Base-by-base conservation (phyloP, 2,888 invertebrate genomes). In the Polymixis flavicincta region DNA sequence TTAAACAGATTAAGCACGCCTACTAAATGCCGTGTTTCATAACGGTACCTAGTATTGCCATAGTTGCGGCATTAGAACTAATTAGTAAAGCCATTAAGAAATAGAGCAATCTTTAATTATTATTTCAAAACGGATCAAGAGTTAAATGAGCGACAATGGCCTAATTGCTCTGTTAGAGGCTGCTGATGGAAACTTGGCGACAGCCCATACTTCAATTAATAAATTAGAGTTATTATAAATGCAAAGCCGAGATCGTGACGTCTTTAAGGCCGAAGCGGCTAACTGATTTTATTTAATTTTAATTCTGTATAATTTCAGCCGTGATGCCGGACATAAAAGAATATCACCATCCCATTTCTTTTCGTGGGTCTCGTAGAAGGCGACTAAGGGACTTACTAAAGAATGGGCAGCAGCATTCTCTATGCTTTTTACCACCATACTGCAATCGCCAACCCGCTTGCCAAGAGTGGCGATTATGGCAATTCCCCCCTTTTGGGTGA, bases 21-120 rank as follows among this genome's bases (percentile, higher is more conserved):
- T 70, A 59, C 57, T 54, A 37, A 75, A 70, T 42, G 61, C 45
- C 42, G 50, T 57, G 57, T 86, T 86, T 80, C 80, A 37, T 42
- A 82, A 85, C 68, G 1, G 32, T 28, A 65, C 22, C n/a, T 14
- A 63, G 19, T 64, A 32, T 59, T 59, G 66, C 63, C 59, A 73
- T 66, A 17, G 48, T 78, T 86, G 68, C 57, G 52, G 77, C 78
- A 79, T 76, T 57, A 76, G 13, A 67, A 74, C 72, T 75, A 72
- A 80, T 86, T 84, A 82, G 68, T 84, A 42, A 72, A 70, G 54
- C 69, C 55, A 74, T 84, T 76, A 73, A 59, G 72, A 80, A 82
- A 80, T 74, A 71, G 59, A 71, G 22, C 45, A 80, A 61, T 75
- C 37, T 75, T 66, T 72, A 73, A 76, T 72, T 71, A 74, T 76